Evolutionary conservation across 2,888 invertebrate species (phyloP).

Genomic region (Drosophila nr. perissopoda): DNA sequence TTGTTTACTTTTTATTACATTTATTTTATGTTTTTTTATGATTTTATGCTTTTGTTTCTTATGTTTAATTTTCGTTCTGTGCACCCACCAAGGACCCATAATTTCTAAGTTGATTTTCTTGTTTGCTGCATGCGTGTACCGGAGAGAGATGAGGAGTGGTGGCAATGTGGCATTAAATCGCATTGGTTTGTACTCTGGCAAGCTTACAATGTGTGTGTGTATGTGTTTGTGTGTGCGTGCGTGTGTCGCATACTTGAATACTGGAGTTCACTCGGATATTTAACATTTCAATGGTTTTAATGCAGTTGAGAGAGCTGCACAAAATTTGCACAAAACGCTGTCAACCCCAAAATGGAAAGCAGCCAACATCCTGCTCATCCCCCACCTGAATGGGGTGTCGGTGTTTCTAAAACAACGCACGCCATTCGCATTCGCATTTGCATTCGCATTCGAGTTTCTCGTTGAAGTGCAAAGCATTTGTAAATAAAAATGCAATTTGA

Average conservation of each 20-base stretch:
- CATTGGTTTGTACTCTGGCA: slow-evolving; percentile 25
- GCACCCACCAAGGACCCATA: slow-evolving; percentile 78
- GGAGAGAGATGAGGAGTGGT: not conserved
- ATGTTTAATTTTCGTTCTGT: slow-evolving; percentile 58
- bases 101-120: slow-evolving; percentile 84
- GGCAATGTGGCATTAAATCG: slow-evolving; percentile 30
- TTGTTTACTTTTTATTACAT: slow-evolving; percentile 66
- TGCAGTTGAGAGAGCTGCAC: slow-evolving; percentile 32
- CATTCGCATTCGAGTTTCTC: slow-evolving; percentile 26
- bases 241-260: slow-evolving; percentile 18
- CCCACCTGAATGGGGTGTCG: slow-evolving; percentile 5
- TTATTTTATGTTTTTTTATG: slow-evolving; percentile 80
- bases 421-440: slow-evolving; percentile 27
- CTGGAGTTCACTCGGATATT: slow-evolving; percentile 30
- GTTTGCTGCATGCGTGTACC: slow-evolving; percentile 45
- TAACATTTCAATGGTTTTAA: slow-evolving; percentile 51
- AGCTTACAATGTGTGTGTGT: slow-evolving; percentile 13
- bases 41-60: slow-evolving; percentile 64
- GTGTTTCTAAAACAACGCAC: slow-evolving; percentile 53
- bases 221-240: not conserved
- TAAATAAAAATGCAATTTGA: slow-evolving; percentile 82
- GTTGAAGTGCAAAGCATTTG: slow-evolving; percentile 74
- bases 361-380: not conserved
- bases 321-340: slow-evolving; percentile 37
- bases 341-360: slow-evolving; percentile 21